Base-by-base conservation (phyloP, 2,888 invertebrate species). In the Onthophagus sagittarius region DNA sequence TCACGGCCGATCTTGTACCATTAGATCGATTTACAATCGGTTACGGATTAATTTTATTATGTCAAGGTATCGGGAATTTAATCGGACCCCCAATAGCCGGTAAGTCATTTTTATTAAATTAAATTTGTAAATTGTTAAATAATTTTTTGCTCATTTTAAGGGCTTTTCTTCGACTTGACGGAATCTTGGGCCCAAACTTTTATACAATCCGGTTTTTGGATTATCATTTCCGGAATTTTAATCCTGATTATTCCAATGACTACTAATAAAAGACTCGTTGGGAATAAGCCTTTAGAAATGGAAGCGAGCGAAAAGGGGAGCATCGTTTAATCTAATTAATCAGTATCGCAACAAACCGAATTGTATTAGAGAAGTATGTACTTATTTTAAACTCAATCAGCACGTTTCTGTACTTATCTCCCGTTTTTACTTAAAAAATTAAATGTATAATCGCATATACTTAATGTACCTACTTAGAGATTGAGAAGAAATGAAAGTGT, bases 71-170 rank as follows among this genome's bases (percentile, higher is more conserved):
- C 76, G 97, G 97, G 3, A 96, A 96, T 87, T 88, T 98, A 69
- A 88, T 94, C 75, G 98, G 98, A 71, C 98, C 98, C 5, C 96
- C 97, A 0, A 84, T 98, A 72, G 96, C 96, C 81, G 98, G 98
- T 91, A 79, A 76, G 74, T 39, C 14, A 63, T 65, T 65, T 11
- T 70, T 15, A 7, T 70, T 6, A n/a, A n/a, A 14, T 14, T 14
- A 23, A 23, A 63, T 53, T 65, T 69, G 11, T 63, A 33, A 71
- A 62, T 65, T 14, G 0, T n/a, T 6, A 1, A n/a, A n/a, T n/a
- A 14, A 32, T 65, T 23, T 64, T 9, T 67, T 67, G 53, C 33
- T 39, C 72, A 62, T 77, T 83, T 83, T 69, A 79, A 89, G 88
- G 88, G 69, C 86, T 87, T 82, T 81, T 90, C 79, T 90, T 88